Evolutionary conservation across 2,113 vertebrate genomes (phyloP).

Genomic region (Muntiacus muntjak): DNA sequence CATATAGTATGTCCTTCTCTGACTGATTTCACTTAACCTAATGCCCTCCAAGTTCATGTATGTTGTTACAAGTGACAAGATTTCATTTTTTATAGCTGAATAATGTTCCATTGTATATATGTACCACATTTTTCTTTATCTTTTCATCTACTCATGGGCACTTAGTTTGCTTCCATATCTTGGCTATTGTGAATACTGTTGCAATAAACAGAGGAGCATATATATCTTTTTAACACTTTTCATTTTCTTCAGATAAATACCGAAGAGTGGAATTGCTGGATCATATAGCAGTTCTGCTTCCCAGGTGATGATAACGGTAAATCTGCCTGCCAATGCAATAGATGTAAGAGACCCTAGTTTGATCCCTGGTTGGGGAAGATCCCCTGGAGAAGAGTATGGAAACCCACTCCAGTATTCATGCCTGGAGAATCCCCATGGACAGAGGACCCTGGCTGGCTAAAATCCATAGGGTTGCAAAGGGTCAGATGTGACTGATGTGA

Average conservation of each 20-base stretch:
- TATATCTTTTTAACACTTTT: background rate
- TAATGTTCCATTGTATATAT: background rate
- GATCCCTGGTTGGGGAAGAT: background rate
- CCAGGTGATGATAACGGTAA: fast-evolving
- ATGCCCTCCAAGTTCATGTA: background rate
- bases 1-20: background rate
- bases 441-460: background rate
- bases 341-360: background rate
- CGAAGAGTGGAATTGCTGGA: background rate
- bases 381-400: background rate
- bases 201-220: background rate
- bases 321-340: background rate
- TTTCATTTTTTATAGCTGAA: background rate
- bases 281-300: background rate
- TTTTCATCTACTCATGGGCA: background rate
- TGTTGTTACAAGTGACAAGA: background rate
- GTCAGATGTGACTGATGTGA: background rate
- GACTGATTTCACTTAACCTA: background rate
- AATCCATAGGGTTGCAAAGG: fast-evolving
- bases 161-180: background rate
- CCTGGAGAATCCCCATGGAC: background rate
- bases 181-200: background rate
- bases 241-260: background rate
- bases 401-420: background rate
- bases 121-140: background rate